Base-by-base conservation (phyloP, 2,888 invertebrate species). In the Chorisops tibialis region DNA sequence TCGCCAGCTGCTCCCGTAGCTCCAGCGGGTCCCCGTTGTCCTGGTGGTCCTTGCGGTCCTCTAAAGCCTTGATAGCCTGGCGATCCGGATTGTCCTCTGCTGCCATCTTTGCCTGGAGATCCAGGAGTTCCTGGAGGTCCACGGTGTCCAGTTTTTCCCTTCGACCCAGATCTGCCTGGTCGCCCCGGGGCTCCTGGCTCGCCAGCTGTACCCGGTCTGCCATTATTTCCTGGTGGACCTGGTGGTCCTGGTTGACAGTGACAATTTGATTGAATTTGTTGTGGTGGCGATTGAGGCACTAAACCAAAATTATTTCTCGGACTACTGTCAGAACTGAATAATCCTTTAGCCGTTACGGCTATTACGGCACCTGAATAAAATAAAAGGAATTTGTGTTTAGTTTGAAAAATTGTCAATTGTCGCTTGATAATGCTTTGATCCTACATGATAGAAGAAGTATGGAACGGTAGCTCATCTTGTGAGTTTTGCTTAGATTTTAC, bases 21-120 rank as follows among this genome's bases (percentile, higher is more conserved):
- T 43, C 56, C 56, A 16, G 43, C 12, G 24, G 43, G n/a, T 12
- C 56, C 56, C 5, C 56, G 43, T 21, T 16, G 14, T 12, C 63
- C 63, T 43, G 66, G 66, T 2, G 47, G 43, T 1, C 18, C 52
- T 9, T 63, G 64, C 0, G 64, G 62, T 2, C 21, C 22, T 30
- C 59, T 61, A n/a, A 54, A 51, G 16, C 61, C 60, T 12, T 59
- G 61, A 4, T 6, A 30, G 1, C 61, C 64, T 1, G 58, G 52
- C n/a, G 7, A 9, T 22, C 43, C 39, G 7, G 59, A 52, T 4
- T 38, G n/a, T 12, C 61, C 63, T 1, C 64, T 51, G 6, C 38
- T 12, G 3, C 38, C 61, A 14, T 64, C 64, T 9, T 51, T 59
- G 24, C 54, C 50, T 16, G 63, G 52, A n/a, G 2, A 1, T 7